phyloP scores from a whole-genome alignment of 2,113 vertebrate species.

The Oncorhynchus nerka region DNA sequence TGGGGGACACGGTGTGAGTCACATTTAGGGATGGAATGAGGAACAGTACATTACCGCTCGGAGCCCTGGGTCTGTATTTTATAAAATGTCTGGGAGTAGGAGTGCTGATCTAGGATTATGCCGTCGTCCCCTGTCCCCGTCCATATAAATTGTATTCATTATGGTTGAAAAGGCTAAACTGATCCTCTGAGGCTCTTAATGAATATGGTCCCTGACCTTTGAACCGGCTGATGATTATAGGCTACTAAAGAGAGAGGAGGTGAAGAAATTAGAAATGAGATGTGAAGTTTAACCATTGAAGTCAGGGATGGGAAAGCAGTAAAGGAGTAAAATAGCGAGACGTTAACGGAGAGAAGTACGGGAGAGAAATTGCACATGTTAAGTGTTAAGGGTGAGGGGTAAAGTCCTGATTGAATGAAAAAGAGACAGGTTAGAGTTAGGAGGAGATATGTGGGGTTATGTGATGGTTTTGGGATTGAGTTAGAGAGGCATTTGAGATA shows the following conservation, averaged over 20 bases:
- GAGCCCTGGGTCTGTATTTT: no score
- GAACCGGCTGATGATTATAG: slow-evolving; percentile 32
- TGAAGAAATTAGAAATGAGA: not conserved
- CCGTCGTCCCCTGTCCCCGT: no score
- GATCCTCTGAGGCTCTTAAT: no score
- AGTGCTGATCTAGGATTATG: no score
- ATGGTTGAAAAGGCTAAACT: no score
- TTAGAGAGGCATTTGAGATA: not conserved
- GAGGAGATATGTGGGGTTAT: not conserved
- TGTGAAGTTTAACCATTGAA: not conserved
- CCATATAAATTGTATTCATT: no score
- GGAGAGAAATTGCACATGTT: not conserved
- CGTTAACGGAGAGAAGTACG: not conserved
- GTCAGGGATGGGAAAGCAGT: not conserved
- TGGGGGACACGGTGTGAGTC: slow-evolving; percentile 3
- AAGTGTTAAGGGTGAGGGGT: not conserved
- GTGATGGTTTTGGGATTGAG: not conserved
- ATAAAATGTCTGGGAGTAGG: no score
- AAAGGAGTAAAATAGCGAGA: not conserved
- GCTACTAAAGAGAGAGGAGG: not conserved
- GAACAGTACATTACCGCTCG: slow-evolving; percentile 9
- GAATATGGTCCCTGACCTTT: slow-evolving; percentile 33
- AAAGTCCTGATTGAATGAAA: not conserved
- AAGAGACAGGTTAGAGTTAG: not conserved
- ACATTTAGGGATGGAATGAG: slow-evolving; percentile 6